These are phyloP conservation scores for Antheraea yamamai DNA, from an alignment of 2,888 invertebrate genomes.

Conservation along the genomic window DNA sequence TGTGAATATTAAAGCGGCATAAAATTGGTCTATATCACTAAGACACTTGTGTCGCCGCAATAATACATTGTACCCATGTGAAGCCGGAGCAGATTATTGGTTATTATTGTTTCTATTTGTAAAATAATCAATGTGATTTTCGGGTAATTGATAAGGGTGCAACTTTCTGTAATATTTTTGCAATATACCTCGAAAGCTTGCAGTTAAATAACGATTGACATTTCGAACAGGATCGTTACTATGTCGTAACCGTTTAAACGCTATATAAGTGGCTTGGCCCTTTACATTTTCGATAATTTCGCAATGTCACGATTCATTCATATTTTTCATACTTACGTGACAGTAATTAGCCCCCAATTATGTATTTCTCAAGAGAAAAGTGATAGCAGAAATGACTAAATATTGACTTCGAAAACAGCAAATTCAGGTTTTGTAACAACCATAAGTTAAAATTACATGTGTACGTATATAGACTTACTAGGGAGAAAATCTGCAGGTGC, in stretches of 20 bases:
- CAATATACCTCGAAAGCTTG: constrained; percentile 26
- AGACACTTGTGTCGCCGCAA: no score
- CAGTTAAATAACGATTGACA: constrained; percentile 65
- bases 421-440: no score
- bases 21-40: no score
- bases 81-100: no score
- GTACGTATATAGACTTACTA: no score
- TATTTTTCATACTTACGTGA: constrained; percentile 18
- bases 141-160: not conserved
- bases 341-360: not conserved
- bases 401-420: no score
- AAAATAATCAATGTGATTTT: not conserved
- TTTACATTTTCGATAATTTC: constrained; percentile 35
- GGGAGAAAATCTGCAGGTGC: no score
- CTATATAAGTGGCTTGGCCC: constrained; percentile 27
- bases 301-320: constrained; percentile 31
- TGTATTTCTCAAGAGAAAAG: not conserved
- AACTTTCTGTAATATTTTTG: constrained; percentile 10
- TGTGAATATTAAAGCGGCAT: no score
- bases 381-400: no score
- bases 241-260: constrained; percentile 38
- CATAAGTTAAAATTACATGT: no score
- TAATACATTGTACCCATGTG: no score
- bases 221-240: constrained; percentile 46
- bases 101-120: not conserved